Percentiles rank a stretch among this genome's conserved stretches.
Conservation (phyloP, 1,140 invertebrate species). For the Lucilia sericata region DNA sequence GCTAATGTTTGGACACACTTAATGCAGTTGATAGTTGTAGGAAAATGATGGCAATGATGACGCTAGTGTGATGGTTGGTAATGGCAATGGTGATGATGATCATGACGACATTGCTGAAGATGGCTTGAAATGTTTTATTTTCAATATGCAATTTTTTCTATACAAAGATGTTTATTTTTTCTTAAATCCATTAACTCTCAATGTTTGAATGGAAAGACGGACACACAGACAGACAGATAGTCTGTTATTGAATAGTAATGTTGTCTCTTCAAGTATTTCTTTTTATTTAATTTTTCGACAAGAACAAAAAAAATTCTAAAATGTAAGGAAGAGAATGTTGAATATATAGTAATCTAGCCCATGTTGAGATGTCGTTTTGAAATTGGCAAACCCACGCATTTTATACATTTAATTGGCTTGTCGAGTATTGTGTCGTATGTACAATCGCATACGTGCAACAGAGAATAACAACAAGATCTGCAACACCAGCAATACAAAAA, state of each 20-base stretch:
- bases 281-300: background rate
- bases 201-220: background rate
- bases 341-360: conserved; percentile 7
- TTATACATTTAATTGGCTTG: conserved; percentile 41
- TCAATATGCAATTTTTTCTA: background rate
- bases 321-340: background rate
- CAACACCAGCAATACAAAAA: background rate
- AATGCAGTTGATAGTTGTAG: conserved; percentile 13
- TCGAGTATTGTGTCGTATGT: conserved; percentile 35
- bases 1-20: conserved; percentile 36
- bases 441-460: background rate
- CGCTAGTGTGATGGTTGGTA: conserved; percentile 3
- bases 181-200: conserved; percentile 30
- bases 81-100: background rate
- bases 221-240: background rate
- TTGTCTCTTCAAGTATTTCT: background rate
- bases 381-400: conserved; percentile 44
- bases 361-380: conserved; percentile 26
- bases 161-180: background rate
- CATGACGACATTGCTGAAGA: background rate
- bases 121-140: background rate
- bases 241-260: conserved; percentile 35
- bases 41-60: background rate
- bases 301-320: conserved; percentile 1
- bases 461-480: background rate